These are phyloP conservation scores for Chymomyza amoena DNA, from an alignment of 2,888 invertebrate genomes.

Conservation along the genomic window DNA sequence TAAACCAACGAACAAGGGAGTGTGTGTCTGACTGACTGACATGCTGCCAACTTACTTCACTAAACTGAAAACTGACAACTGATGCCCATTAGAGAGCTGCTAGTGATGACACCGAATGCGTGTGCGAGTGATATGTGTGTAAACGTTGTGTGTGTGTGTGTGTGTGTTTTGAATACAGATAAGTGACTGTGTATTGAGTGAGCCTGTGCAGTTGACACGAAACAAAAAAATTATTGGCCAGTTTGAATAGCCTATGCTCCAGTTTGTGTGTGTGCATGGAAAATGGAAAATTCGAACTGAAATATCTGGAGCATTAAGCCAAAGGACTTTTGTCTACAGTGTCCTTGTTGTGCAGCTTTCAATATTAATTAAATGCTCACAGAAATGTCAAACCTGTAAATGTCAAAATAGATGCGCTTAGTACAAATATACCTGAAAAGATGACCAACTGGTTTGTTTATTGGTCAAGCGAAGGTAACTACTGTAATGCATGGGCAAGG, in stretches of 20 bases:
- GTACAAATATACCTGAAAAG: neutral
- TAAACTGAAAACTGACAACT: conserved; percentile 32
- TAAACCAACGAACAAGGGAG: neutral
- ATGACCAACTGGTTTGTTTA: neutral
- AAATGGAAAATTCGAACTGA: conserved; percentile 26
- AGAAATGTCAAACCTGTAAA: neutral
- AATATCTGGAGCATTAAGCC: conserved; percentile 42
- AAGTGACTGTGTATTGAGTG: neutral
- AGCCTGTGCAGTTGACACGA: neutral
- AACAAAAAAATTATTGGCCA: conserved; percentile 49
- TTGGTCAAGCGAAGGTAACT: neutral
- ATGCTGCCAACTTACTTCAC: conserved; percentile 44
- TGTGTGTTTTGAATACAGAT: conserved; percentile 29
- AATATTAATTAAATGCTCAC: conserved; percentile 54
- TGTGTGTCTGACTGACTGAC: conserved; percentile 12
- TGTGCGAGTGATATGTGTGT: neutral
- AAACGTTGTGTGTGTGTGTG: conserved; percentile 14
- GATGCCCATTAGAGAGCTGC: conserved; percentile 38
- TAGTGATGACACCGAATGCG: conserved; percentile 4
- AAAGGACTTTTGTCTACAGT: neutral
- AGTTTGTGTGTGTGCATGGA: conserved; percentile 6
- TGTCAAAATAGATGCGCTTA: too few species aligned
- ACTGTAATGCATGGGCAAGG: too few species aligned
- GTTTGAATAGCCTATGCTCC: conserved; percentile 13
- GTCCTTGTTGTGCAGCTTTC: conserved; percentile 34